Evolutionary conservation across 2,113 vertebrate genomes (phyloP).

Genomic region (Pelecanoides urinatrix): DNA sequence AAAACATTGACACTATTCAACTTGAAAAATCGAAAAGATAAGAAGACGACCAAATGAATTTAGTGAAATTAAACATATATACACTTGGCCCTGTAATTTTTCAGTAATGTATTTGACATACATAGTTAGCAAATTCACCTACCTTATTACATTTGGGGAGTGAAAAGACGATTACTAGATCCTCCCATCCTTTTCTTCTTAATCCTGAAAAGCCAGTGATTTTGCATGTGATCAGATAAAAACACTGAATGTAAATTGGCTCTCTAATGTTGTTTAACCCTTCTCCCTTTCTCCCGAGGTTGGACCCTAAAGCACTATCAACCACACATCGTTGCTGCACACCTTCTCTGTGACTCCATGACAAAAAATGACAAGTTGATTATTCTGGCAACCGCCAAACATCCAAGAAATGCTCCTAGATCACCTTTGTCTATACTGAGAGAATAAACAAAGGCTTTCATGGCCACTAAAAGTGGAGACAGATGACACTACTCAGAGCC

Average conservation of each 20-base stretch:
- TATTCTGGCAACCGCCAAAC: not conserved
- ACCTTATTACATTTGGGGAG: not conserved
- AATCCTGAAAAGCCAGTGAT: not conserved
- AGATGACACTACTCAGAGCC: fast-evolving
- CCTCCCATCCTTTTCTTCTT: not conserved
- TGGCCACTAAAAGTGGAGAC: not conserved
- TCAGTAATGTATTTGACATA: not conserved
- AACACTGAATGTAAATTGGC: not conserved
- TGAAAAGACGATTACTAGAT: not conserved
- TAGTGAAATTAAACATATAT: not conserved
- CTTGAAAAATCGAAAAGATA: not conserved
- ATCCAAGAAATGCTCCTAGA: not conserved
- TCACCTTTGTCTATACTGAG: not conserved
- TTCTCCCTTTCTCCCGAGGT: not conserved
- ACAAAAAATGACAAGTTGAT: not conserved
- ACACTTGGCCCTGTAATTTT: not conserved
- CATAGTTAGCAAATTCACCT: not conserved
- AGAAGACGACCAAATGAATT: not conserved
- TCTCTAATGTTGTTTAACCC: not conserved
- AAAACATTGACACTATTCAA: not conserved
- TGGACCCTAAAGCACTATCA: not conserved
- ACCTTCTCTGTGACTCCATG: not conserved
- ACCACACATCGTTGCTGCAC: not conserved
- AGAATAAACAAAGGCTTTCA: not conserved
- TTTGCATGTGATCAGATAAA: not conserved